These are phyloP conservation scores for Microctenopoma lineatum DNA, from an alignment of 2,797 vertebrate genomes.

Conservation along the genomic window DNA sequence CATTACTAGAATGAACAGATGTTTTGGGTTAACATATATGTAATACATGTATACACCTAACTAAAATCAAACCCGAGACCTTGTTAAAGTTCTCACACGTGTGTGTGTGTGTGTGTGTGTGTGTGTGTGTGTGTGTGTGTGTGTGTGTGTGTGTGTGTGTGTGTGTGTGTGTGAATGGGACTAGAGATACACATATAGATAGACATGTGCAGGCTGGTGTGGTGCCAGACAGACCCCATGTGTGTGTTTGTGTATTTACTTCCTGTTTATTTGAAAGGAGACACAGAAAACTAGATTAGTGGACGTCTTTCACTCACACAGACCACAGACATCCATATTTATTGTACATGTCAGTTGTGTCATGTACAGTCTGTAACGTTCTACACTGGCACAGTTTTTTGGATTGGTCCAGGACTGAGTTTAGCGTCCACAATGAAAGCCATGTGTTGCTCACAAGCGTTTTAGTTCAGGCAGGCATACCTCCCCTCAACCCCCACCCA, in stretches of 20 bases:
- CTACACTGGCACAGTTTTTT: slow-evolving; percentile 75
- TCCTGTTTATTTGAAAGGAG: slow-evolving; percentile 78
- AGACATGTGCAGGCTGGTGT: slow-evolving; percentile 27
- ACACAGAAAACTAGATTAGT: slow-evolving; percentile 71
- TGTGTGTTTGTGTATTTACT: slow-evolving; percentile 70
- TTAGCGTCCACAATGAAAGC: slow-evolving; percentile 62
- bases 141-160: not conserved
- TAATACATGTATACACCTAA: too few species aligned
- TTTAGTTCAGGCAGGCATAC: slow-evolving; percentile 54
- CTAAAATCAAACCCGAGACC: too few species aligned
- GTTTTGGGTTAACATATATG: too few species aligned
- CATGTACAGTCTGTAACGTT: slow-evolving; percentile 67
- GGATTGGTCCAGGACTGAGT: slow-evolving; percentile 46
- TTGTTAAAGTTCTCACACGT: too few species aligned
- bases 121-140: not conserved
- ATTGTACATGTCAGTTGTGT: slow-evolving; percentile 83
- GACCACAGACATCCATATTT: slow-evolving; percentile 73
- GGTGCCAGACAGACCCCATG: slow-evolving; percentile 76
- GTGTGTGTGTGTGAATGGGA: slow-evolving; percentile 20
- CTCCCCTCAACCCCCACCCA: not conserved
- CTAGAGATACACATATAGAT: not conserved
- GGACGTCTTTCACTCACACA: slow-evolving; percentile 58
- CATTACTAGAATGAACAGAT: too few species aligned
- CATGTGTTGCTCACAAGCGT: slow-evolving; percentile 62
- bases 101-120: too few species aligned